Base-by-base conservation (phyloP, 1,140 invertebrate genomes). In the Babylonia areolata region DNA sequence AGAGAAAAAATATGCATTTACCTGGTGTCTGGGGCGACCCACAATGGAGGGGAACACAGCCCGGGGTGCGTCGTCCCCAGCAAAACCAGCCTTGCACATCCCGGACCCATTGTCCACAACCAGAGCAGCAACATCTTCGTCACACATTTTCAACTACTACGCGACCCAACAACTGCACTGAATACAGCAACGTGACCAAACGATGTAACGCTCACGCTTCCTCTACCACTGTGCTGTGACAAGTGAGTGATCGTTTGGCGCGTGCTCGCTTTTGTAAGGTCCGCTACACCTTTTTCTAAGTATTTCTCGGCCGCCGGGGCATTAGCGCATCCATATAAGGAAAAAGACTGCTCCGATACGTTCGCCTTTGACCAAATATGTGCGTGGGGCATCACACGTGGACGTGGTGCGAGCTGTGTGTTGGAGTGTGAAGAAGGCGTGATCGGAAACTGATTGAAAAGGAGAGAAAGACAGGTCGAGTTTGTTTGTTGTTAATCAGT, bases 1-100 rank as follows among this genome's bases (percentile, higher is more conserved):
- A 46, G 5, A 15, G 42, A 51, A 17, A 51, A 51, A 51, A 17
- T 0, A 51, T 51, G 9, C 46, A 51, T 51, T 35, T 86, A 89
- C 88, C 82, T 86, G 73, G 94, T 89, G 81, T 90, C 93, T 87
- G 87, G 97, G 97, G 87, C 97, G 96, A 69, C 97, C 97, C 81
- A 97, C 97, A 94, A 97, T 97, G 69, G 95, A 87, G 3, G 88
- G 84, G 71, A 89, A 89, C 40, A 85, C 75, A 12, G 84, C 73
- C 46, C 85, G 28, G 58, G 97, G 97, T 80, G 97, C 97, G 95
- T 97, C 97, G 94, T 97, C 97, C 90, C 97, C 97, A 88, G 97
- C 97, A 94, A 98, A 98, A 89, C 97, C 97, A 93, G 97, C 97
- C 93, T 98, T 97, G 95, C 97, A 85, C 80, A 86, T 86, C 23